phyloP scores from a whole-genome alignment of 2,888 invertebrate species.

The Alsophila aescularia region DNA sequence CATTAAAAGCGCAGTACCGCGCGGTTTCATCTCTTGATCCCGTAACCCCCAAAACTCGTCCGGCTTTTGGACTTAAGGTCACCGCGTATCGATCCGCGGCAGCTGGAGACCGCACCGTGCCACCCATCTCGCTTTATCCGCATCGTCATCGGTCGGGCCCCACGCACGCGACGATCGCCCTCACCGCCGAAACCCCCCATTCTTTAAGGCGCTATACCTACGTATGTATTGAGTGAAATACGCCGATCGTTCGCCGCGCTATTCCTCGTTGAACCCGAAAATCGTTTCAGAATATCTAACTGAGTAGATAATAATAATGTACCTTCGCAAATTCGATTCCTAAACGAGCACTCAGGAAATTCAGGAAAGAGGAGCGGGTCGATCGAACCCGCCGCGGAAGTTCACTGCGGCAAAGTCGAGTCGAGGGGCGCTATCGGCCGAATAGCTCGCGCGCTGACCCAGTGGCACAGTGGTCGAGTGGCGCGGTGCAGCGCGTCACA shows the following conservation, averaged over 20 bases:
- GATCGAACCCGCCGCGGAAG: slow-evolving; percentile 69
- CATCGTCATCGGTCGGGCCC: slow-evolving; percentile 35
- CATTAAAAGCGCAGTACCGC: no score
- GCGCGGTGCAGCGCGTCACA: slow-evolving; percentile 34
- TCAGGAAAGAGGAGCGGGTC: slow-evolving; percentile 54
- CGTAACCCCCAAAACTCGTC: slow-evolving; percentile 45
- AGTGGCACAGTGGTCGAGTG: slow-evolving; percentile 11
- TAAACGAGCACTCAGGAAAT: slow-evolving; percentile 4
- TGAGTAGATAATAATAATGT: no score
- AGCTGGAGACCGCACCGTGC: slow-evolving; percentile 65
- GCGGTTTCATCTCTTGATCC: not conserved
- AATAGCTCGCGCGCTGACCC: slow-evolving; percentile 17
- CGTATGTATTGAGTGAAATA: not conserved
- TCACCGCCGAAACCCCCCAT: slow-evolving; percentile 17
- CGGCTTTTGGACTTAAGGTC: slow-evolving; percentile 67
- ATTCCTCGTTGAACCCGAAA: not conserved
- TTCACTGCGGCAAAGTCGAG: slow-evolving; percentile 74
- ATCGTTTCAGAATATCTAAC: not conserved
- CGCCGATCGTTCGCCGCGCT: slow-evolving; percentile 5
- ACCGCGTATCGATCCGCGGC: slow-evolving; percentile 74
- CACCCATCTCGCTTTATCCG: slow-evolving; percentile 49
- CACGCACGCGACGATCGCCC: slow-evolving; percentile 20
- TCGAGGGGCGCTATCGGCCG: slow-evolving; percentile 36
- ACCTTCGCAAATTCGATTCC: not conserved
- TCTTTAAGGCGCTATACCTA: slow-evolving; percentile 23